Percentiles rank a stretch among this genome's conserved stretches.
Conservation (phyloP, 37 sponge, comb jelly and placozoan species). For the Diacarnus erythraeanus region DNA sequence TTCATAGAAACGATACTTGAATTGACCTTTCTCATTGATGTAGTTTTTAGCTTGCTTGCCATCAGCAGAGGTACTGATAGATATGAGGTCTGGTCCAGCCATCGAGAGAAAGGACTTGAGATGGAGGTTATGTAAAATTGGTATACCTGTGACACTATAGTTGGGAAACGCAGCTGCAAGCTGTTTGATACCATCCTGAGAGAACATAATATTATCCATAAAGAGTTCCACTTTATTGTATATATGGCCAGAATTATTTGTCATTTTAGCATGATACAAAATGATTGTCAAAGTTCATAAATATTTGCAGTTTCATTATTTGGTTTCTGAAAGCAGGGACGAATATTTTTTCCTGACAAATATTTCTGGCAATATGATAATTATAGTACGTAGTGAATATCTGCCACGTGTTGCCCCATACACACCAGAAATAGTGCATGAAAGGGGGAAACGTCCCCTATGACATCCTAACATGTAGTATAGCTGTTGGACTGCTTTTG, state of each 20-base stretch:
- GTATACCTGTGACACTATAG: conserved; percentile 54
- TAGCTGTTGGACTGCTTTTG: no score
- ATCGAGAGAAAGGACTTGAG: conserved; percentile 82
- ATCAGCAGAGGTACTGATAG: conserved; percentile 50
- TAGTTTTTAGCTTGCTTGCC: conserved; percentile 54
- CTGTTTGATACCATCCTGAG: conserved; percentile 58
- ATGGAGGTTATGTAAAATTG: conserved; percentile 52
- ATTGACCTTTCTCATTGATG: conserved; percentile 47
- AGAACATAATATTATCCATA: background rate
- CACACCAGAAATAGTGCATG: no score
- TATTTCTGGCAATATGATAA: no score
- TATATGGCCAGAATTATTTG: background rate
- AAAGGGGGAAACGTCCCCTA: no score
- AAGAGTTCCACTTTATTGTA: background rate
- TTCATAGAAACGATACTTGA: conserved; percentile 44
- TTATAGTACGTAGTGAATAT: no score
- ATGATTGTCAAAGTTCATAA: no score
- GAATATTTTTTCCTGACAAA: no score
- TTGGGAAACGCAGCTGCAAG: conserved; percentile 57
- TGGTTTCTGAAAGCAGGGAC: no score
- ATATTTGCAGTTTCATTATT: no score
- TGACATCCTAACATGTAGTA: no score
- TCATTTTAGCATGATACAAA: no score
- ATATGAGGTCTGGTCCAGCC: conserved; percentile 68
- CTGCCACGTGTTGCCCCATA: no score